phyloP scores from a whole-genome alignment of 1,140 invertebrate genomes.

The Drosophila ercepeae region DNA sequence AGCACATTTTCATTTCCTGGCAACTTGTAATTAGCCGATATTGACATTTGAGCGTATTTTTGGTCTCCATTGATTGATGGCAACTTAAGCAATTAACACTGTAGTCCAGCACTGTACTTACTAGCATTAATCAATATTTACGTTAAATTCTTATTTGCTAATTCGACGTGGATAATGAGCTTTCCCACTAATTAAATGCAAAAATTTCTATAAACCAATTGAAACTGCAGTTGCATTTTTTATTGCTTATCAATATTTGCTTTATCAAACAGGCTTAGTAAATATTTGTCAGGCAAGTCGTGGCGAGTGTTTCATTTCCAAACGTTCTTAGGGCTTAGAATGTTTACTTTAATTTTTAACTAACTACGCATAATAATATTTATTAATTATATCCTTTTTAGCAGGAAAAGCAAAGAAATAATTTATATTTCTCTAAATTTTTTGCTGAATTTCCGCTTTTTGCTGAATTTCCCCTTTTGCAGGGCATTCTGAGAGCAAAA shows the following conservation, averaged over 20 bases:
- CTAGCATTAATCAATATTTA: no score
- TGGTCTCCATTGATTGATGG: background rate
- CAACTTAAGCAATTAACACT: background rate
- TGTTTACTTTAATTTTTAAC: no score
- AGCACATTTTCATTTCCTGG: background rate
- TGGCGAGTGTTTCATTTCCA: slow-evolving; percentile 3
- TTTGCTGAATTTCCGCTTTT: background rate
- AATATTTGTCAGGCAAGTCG: slow-evolving; percentile 19
- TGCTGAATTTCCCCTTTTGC: slow-evolving; percentile 38
- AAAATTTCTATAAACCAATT: background rate
- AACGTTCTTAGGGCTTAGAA: no score
- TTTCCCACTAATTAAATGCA: background rate
- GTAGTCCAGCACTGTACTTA: no score
- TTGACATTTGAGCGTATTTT: background rate
- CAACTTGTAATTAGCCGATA: background rate
- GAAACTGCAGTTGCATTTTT: background rate
- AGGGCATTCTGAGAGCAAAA: slow-evolving; percentile 1
- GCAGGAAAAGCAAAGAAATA: no score
- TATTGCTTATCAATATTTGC: background rate
- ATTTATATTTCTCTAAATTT: background rate
- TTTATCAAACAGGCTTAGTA: background rate
- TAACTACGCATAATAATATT: no score
- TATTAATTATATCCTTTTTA: no score
- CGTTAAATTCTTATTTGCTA: no score
- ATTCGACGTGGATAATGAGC: background rate